These are phyloP conservation scores for Varecia variegata DNA, from an alignment of 2,797 vertebrate species.

Conservation along the genomic window DNA sequence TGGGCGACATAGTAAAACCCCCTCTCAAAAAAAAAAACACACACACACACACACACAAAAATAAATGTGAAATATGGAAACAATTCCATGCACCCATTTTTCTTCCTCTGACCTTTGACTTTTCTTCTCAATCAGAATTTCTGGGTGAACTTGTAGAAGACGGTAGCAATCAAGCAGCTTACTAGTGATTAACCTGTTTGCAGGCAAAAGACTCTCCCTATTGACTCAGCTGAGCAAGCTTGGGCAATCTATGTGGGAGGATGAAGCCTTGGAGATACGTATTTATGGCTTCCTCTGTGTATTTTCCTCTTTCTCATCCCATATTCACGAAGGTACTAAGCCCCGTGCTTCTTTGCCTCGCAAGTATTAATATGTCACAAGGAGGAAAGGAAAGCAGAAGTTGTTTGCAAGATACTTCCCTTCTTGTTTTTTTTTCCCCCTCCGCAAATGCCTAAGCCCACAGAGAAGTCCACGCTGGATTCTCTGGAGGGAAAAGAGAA, in stretches of 20 bases:
- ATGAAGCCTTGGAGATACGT: neutral
- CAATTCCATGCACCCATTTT: neutral
- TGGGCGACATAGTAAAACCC: neutral
- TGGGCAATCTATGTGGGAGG: neutral
- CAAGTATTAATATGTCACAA: neutral
- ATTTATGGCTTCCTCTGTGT: neutral
- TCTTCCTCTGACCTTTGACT: neutral
- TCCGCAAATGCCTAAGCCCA: neutral
- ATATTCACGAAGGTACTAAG: neutral
- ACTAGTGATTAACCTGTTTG: neutral
- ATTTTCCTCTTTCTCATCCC: slow-evolving; percentile 32
- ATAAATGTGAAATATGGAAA: neutral
- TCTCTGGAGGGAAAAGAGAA: neutral
- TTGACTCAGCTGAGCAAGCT: neutral
- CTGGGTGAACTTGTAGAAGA: neutral
- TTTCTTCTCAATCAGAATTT: slow-evolving; percentile 40
- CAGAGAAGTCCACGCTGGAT: neutral
- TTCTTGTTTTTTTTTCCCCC: neutral
- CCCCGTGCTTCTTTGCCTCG: neutral
- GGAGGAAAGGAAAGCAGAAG: slow-evolving; percentile 67
- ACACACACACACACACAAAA: neutral
- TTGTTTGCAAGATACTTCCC: slow-evolving; percentile 35
- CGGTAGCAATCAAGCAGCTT: neutral
- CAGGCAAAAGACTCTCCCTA: neutral
- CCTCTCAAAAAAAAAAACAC: neutral